Evolutionary conservation across 2,113 vertebrate species (phyloP).

Genomic region (Electrona antarctica): DNA sequence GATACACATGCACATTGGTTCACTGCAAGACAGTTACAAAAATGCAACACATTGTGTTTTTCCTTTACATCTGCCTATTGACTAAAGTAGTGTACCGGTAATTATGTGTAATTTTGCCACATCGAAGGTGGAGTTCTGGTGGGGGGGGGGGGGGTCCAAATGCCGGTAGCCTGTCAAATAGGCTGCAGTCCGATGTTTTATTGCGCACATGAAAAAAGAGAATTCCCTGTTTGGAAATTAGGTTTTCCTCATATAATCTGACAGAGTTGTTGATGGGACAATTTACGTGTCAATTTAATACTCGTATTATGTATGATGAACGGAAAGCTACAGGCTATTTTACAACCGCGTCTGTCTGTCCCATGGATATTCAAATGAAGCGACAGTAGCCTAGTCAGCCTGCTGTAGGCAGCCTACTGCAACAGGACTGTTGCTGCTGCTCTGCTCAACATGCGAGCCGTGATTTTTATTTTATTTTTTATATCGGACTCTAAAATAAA

Average conservation of each 20-base stretch:
- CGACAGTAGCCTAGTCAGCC: constrained; percentile 4
- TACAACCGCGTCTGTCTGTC: constrained; percentile 18
- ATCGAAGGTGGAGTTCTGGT: constrained; percentile 38
- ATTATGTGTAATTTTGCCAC: background rate
- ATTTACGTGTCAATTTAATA: constrained; percentile 1
- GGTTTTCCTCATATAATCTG: background rate
- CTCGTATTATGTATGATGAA: background rate
- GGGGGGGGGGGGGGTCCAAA: constrained; percentile 31
- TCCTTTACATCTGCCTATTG: no score
- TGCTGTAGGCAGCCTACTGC: constrained; percentile 46
- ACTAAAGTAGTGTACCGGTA: background rate
- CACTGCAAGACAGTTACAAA: constrained; percentile 12
- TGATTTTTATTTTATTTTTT: constrained; percentile 19
- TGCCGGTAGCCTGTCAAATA: constrained; percentile 65
- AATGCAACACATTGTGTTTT: background rate
- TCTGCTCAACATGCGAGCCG: background rate
- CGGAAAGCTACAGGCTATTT: background rate
- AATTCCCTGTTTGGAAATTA: background rate
- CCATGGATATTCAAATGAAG: constrained; percentile 60
- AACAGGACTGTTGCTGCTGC: constrained; percentile 28
- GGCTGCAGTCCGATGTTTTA: constrained; percentile 51
- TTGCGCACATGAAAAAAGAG: constrained; percentile 38
- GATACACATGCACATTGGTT: background rate
- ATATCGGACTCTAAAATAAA: constrained; percentile 9
- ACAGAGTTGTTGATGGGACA: background rate